Conservation (phyloP, 1,140 invertebrate genomes). For the Apocrypta bakeri region DNA sequence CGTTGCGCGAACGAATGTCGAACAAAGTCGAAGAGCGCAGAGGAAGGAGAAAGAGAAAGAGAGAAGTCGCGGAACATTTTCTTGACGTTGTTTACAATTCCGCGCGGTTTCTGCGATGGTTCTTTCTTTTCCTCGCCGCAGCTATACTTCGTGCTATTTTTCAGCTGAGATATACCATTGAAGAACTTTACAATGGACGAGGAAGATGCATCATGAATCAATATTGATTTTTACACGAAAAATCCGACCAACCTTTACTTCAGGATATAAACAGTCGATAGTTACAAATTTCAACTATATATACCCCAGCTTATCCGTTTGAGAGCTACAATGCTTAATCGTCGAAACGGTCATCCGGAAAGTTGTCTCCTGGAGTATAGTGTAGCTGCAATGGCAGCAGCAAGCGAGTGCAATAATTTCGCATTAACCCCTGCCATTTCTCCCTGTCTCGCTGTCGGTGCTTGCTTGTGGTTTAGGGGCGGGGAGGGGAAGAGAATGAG, state of each 20-base stretch:
- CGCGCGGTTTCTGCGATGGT: background rate
- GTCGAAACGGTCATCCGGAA: background rate
- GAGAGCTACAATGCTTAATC: background rate
- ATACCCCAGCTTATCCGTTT: no score
- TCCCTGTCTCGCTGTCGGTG: background rate
- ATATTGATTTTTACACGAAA: background rate
- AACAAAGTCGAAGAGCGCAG: conserved; percentile 15
- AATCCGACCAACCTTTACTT: background rate
- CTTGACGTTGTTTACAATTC: conserved; percentile 46
- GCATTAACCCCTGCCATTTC: background rate
- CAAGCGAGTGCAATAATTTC: conserved; percentile 3
- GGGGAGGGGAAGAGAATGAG: background rate
- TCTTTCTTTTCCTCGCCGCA: conserved; percentile 9
- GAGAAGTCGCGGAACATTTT: conserved; percentile 33
- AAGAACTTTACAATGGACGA: conserved; percentile 43
- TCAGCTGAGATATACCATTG: conserved; percentile 35
- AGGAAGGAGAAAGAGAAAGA: background rate
- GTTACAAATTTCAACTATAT: no score
- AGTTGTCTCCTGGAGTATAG: background rate
- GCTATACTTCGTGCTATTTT: conserved; percentile 23
- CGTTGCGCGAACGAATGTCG: background rate
- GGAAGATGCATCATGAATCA: conserved; percentile 17
- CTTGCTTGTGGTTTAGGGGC: background rate
- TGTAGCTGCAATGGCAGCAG: background rate
- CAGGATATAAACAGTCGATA: no score